Conservation (phyloP, 1,140 invertebrate genomes). For the Drosophila bocqueti region DNA sequence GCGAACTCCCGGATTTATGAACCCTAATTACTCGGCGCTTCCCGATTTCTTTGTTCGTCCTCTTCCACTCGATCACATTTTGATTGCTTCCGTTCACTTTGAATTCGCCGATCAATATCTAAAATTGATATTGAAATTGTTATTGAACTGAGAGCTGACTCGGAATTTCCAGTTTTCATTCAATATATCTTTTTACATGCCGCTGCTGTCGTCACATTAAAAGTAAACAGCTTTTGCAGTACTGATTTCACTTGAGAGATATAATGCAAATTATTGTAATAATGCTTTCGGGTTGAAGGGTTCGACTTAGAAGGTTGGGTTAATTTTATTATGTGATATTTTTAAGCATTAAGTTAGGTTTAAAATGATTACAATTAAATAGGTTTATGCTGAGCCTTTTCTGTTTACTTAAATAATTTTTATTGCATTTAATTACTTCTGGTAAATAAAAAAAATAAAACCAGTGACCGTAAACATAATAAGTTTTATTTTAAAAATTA, state of each 20-base stretch:
- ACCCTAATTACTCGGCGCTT: constrained; percentile 12
- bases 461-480: not conserved
- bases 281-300: not conserved
- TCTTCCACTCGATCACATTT: constrained; percentile 3
- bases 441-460: too few species aligned
- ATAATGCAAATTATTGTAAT: constrained; percentile 7
- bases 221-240: constrained; percentile 4
- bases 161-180: constrained; percentile 18
- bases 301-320: not conserved
- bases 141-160: not conserved
- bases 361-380: not conserved
- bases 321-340: not conserved
- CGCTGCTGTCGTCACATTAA: not conserved
- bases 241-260: not conserved
- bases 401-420: too few species aligned
- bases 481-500: too few species aligned
- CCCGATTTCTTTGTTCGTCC: not conserved
- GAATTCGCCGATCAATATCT: constrained; percentile 23
- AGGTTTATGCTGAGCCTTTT: too few species aligned
- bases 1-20: not conserved
- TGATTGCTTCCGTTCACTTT: constrained; percentile 35
- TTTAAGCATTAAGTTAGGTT: too few species aligned
- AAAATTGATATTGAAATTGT: constrained; percentile 18
- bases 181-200: constrained; percentile 14
- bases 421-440: too few species aligned